These are phyloP conservation scores for Desoria tigrina DNA, from an alignment of 2,888 invertebrate genomes.

Conservation along the genomic window DNA sequence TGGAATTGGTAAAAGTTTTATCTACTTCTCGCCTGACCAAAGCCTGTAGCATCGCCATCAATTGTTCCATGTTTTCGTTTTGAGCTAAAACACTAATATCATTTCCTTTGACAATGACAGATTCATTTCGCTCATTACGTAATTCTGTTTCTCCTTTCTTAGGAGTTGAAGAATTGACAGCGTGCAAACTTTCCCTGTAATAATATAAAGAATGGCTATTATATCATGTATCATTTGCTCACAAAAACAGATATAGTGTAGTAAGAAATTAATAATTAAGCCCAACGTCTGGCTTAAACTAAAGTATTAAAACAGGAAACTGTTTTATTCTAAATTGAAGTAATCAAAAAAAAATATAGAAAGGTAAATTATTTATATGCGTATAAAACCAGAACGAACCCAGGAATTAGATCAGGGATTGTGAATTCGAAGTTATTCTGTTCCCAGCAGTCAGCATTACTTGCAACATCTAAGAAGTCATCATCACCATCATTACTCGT, in stretches of 20 bases:
- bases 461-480: slow-evolving; percentile 18
- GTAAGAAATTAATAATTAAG: too few species aligned
- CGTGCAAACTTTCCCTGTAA: neutral
- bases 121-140: neutral
- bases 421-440: neutral
- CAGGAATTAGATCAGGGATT: neutral
- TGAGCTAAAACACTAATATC: neutral
- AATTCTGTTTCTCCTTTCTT: neutral
- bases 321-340: too few species aligned
- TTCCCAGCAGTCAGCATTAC: slow-evolving; percentile 31
- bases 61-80: slow-evolving; percentile 13
- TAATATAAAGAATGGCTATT: too few species aligned
- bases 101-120: neutral
- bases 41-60: too few species aligned
- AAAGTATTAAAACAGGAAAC: too few species aligned
- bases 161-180: neutral
- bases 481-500: slow-evolving; percentile 24
- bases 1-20: too few species aligned
- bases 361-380: too few species aligned
- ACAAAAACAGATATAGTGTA: too few species aligned
- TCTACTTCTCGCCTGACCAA: too few species aligned
- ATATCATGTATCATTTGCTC: too few species aligned
- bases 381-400: neutral
- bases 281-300: too few species aligned
- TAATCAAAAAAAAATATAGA: too few species aligned